Percentiles rank a stretch among this genome's conserved stretches.
phyloP scores from a whole-genome alignment of 2,888 invertebrate genomes.

The Drosophila anomelani region DNA sequence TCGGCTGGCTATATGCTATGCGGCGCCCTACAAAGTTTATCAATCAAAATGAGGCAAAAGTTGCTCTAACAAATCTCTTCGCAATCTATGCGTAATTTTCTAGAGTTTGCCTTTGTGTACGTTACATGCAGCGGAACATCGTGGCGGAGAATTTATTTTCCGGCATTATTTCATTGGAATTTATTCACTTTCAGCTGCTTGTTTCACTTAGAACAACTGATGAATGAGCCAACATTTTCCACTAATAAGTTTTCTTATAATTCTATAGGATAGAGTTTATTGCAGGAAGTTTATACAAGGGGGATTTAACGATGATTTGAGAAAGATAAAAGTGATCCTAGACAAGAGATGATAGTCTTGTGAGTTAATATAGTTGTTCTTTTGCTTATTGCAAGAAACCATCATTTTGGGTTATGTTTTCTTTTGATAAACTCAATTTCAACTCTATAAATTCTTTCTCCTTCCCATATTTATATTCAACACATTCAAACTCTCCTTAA shows the following conservation, averaged over 20 bases:
- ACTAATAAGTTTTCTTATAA: slow-evolving; percentile 16
- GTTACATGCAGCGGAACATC: slow-evolving; percentile 6
- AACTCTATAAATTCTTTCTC: neutral
- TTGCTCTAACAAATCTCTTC: slow-evolving; percentile 38
- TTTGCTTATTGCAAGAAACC: neutral
- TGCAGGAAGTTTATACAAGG: neutral
- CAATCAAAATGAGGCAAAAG: slow-evolving; percentile 42
- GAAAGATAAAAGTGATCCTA: neutral
- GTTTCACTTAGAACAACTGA: slow-evolving; percentile 14
- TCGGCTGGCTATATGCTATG: slow-evolving; percentile 10
- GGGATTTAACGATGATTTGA: slow-evolving; percentile 1
- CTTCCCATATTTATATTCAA: too few relatives aligned
- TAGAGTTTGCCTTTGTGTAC: slow-evolving; percentile 3
- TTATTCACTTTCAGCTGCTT: slow-evolving; percentile 21
- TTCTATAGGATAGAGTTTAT: neutral
- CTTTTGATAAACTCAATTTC: neutral
- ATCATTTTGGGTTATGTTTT: too few relatives aligned
- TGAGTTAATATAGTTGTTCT: neutral
- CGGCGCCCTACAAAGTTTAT: slow-evolving; percentile 40
- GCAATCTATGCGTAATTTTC: slow-evolving; percentile 41
- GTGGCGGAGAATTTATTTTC: slow-evolving; percentile 9
- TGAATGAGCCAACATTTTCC: slow-evolving; percentile 9
- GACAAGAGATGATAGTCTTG: neutral
- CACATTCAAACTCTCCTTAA: slow-evolving; percentile 4
- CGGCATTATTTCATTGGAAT: slow-evolving; percentile 27